Conservation (phyloP, 2,797 vertebrate genomes). For the Petrocephalus schoutedeni region DNA sequence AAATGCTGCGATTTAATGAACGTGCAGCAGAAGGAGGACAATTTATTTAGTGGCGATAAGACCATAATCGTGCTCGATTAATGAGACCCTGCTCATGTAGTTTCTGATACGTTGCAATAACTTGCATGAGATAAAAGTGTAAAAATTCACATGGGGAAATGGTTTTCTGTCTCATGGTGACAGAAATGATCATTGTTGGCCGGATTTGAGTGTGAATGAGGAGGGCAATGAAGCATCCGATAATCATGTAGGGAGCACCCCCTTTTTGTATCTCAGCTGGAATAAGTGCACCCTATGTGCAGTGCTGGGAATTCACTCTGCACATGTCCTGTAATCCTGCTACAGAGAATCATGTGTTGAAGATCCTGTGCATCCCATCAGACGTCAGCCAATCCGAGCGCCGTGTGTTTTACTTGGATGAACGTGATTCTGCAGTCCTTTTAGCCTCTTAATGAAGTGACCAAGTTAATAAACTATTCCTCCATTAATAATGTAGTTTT, state of each 20-base stretch:
- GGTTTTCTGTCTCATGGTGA: neutral
- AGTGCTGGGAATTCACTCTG: neutral
- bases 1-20: neutral
- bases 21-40: neutral
- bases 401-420: neutral
- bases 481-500: neutral
- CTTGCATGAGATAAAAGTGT: neutral
- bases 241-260: neutral
- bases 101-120: neutral
- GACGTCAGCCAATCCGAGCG: neutral
- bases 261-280: neutral
- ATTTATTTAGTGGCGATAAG: neutral
- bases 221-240: neutral
- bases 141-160: neutral
- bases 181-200: neutral
- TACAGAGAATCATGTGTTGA: neutral
- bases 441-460: neutral
- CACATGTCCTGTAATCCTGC: neutral
- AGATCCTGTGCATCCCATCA: neutral
- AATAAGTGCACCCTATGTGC: neutral
- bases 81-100: neutral
- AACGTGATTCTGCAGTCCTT: neutral
- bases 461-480: neutral
- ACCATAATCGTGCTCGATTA: neutral
- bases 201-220: neutral